Base-by-base conservation (phyloP, 2,888 invertebrate species). In the Willowsia nigromaculata region DNA sequence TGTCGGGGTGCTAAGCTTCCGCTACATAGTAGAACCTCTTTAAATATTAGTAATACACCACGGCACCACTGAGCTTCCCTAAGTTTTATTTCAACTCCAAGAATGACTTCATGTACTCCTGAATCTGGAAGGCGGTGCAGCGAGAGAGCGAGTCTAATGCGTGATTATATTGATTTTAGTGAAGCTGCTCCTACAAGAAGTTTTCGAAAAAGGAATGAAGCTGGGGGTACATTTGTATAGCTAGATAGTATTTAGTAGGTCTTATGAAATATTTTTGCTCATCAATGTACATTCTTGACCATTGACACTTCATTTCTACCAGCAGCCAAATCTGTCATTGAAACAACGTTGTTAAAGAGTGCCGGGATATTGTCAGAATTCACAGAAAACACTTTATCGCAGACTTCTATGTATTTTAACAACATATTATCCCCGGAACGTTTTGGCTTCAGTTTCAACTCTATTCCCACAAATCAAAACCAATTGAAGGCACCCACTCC, bases 291-390 rank as follows among this genome's bases (percentile, higher is more conserved):
- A n/a, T n/a, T n/a, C n/a, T n/a, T n/a, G n/a, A n/a, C n/a, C n/a
- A n/a, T n/a, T n/a, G n/a, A n/a, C n/a, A n/a, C n/a, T n/a, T n/a
- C n/a, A n/a, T n/a, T n/a, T n/a, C n/a, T 15, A 18, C 18, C 7
- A 74, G 43, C 9, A 33, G 68, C 43, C 50, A 82, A 82, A 82
- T 43, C 81, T 30, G n/a, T 68, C 1, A 83, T 83, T 53, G 71
- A 71, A 18, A 50, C 18, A 1, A 50, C 84, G 13, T 18, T 84
- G 18, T n/a, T 22, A 1, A 84, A 84, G 47, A 71, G n/a, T 22
- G 84, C 68, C 2, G 71, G 53, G 25, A 65, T 84, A 13, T n/a
- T 84, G 6, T 71, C 84, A 4, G 37, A 53, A 0, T 84, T 84
- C 27, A 84, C 84, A 9, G 56, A 50, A 6, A 50, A 71, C 7